Evolutionary conservation across 2,797 vertebrate species (phyloP).

Genomic region (Margarornis squamiger): DNA sequence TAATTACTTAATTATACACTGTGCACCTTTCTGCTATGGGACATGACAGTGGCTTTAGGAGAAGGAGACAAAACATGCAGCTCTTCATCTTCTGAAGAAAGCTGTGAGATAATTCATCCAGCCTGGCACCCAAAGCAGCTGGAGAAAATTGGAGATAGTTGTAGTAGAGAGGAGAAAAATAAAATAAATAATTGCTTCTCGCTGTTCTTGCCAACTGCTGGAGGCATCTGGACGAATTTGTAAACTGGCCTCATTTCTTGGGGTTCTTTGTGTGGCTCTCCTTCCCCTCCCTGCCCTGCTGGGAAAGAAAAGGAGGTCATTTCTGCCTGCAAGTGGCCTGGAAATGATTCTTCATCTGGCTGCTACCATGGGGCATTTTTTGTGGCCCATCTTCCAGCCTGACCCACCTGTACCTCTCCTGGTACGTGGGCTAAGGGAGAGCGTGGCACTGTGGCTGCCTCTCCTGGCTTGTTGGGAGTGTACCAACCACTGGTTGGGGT

Average conservation of each 20-base stretch:
- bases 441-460: fast-evolving
- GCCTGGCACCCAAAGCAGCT: not conserved
- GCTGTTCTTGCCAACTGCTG: not conserved
- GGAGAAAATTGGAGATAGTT: not conserved
- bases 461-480: fast-evolving
- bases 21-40: not conserved
- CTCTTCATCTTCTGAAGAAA: not conserved
- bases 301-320: not conserved
- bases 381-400: not conserved
- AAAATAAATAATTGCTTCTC: not conserved
- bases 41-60: not conserved
- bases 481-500: fast-evolving
- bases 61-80: not conserved
- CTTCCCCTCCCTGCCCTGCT: not conserved
- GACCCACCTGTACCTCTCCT: not conserved
- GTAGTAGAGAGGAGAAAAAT: not conserved
- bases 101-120: not conserved
- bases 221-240: not conserved
- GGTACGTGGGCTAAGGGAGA: fast-evolving
- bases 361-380: not conserved
- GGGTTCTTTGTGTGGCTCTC: not conserved
- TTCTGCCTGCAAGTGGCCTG: not conserved
- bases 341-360: not conserved
- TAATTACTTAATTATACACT: not conserved
- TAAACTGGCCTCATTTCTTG: not conserved